Conservation (phyloP, 1,140 invertebrate genomes). For the Triops cancriformis region DNA sequence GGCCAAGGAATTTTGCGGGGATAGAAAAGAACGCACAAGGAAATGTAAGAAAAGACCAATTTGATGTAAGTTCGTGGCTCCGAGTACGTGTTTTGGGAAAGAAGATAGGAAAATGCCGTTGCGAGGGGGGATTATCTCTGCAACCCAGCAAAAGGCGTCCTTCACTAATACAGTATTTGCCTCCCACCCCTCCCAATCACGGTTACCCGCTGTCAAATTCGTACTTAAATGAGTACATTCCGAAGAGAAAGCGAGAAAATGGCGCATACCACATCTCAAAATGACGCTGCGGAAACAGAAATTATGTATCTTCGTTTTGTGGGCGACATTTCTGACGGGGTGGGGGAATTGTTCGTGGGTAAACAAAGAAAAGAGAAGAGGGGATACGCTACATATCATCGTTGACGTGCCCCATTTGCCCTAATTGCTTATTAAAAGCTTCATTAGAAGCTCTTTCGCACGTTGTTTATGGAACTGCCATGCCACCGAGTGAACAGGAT, state of each 20-base stretch:
- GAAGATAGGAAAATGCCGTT: not conserved
- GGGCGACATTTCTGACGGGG: not conserved
- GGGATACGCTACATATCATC: slow-evolving; percentile 5
- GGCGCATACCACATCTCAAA: not conserved
- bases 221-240: not conserved
- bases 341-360: not conserved
- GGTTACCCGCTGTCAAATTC: not conserved
- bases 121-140: not conserved
- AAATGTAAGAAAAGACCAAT: not conserved
- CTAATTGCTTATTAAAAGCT: slow-evolving; percentile 10
- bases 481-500: not conserved
- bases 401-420: slow-evolving; percentile 8
- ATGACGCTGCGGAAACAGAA: not conserved
- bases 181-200: not conserved
- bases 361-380: not conserved
- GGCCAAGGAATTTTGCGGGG: not conserved
- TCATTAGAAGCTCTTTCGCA: not conserved
- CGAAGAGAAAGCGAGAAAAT: not conserved
- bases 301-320: not conserved
- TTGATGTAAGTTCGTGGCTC: not conserved
- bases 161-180: not conserved
- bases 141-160: not conserved
- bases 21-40: not conserved
- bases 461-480: not conserved
- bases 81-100: not conserved